phyloP scores from a whole-genome alignment of 2,888 invertebrate species.

The Opisthograptis luteolata region DNA sequence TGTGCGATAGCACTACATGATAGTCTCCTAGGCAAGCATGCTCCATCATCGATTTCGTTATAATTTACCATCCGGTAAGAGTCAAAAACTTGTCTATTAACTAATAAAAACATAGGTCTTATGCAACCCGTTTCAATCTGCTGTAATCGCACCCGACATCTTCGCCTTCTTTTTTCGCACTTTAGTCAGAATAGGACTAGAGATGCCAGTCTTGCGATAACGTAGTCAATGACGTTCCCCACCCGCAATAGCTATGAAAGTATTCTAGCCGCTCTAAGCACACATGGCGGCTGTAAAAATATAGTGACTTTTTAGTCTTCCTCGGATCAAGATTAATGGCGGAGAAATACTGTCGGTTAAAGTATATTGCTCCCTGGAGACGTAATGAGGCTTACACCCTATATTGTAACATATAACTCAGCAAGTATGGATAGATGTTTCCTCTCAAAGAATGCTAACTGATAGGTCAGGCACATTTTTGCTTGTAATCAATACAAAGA shows the following conservation, averaged over 20 bases:
- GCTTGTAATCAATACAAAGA: conserved; percentile 35
- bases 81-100: no score
- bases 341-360: conserved; percentile 27
- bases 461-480: conserved; percentile 11
- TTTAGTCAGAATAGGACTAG: conserved; percentile 17
- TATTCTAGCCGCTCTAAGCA: neutral
- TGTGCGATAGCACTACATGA: no score
- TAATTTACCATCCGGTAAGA: no score
- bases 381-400: conserved; percentile 26
- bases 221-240: conserved; percentile 1
- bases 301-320: conserved; percentile 1
- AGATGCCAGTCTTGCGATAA: conserved; percentile 8
- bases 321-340: conserved; percentile 16
- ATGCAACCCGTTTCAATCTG: conserved; percentile 36
- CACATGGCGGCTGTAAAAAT: conserved; percentile 1
- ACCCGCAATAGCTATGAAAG: neutral
- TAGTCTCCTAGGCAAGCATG: no score
- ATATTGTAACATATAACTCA: conserved; percentile 8
- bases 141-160: conserved; percentile 36
- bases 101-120: conserved; percentile 34
- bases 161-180: conserved; percentile 13
- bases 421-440: neutral
- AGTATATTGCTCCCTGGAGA: conserved; percentile 21
- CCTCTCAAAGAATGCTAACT: conserved; percentile 4
- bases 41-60: no score